Evolutionary conservation across 2,113 vertebrate species (phyloP), one percentile per base, ranked within the genome.

Genomic region (Tautogolabrus adspersus): DNA sequence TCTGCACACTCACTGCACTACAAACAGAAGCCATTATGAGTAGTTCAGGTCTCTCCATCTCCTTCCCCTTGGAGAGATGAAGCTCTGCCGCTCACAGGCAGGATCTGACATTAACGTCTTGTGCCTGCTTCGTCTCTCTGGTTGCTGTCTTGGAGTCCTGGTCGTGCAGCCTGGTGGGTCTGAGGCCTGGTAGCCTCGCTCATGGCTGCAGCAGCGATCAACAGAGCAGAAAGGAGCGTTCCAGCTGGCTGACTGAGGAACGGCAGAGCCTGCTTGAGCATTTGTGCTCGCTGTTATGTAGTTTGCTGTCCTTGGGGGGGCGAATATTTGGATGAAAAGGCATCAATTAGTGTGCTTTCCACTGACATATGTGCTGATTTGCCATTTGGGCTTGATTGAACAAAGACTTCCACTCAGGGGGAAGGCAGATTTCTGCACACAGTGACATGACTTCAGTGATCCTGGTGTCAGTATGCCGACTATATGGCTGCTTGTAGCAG

Each of bases 201-300:
- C 5, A 19, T 69, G 78, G 87, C 76, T 56, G 51, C 64, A 10
- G 76, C 71, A 65, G 66, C 60, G 57, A 40, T 83, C 87, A 89
- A 18, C 1, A 18, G 86, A 87, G 89, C 87, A 84, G 83, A 91
- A 90, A 83, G 64, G 71, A 82, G 75, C 75, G 81, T 89, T 92
- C 81, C 86, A 90, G 86, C 81, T 87, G 87, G 78, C 85, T 91
- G 90, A 49, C 67, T 83, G 81, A 85, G 83, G 83, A 79, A 88
- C 76, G 72, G 74, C 77, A 80, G 85, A 70, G 47, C 72, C 72
- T 63, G 77, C 72, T 85, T 78, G 77, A 81, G 86, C 84, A 80
- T 87, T 82, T 89, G 85, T 74, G 58, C 81, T 70, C n/a, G 59
- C 79, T 64, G 77, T 82, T 66, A 49, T 75, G 77, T 69, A 47